Percentiles rank a stretch among this genome's conserved stretches.
These are phyloP conservation scores for Aleiodes leptofemur DNA, from an alignment of 2,888 invertebrate genomes.

Conservation along the genomic window DNA sequence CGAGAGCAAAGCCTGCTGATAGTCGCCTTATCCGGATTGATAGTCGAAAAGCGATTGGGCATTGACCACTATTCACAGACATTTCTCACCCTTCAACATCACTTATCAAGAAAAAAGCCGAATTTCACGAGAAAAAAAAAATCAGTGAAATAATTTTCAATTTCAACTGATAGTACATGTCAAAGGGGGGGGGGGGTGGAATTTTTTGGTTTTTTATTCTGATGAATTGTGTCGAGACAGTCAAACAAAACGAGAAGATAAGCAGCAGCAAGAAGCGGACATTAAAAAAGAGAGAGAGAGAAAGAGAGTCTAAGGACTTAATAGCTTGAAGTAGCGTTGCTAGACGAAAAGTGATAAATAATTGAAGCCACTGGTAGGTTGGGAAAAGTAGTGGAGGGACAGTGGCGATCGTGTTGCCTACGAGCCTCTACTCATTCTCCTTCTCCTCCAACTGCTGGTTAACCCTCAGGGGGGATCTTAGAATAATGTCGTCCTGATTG, in stretches of 20 bases:
- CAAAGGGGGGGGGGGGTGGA: too few species aligned
- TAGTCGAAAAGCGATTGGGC: constrained; percentile 37
- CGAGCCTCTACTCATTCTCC: constrained; percentile 19
- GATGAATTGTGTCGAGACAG: constrained; percentile 43
- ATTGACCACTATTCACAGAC: constrained; percentile 22
- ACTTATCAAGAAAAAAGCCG: constrained; percentile 28
- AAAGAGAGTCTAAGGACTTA: constrained; percentile 30
- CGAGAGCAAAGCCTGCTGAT: constrained; percentile 32
- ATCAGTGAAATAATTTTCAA: too few species aligned
- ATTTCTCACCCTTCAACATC: constrained; percentile 6
- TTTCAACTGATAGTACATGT: background rate
- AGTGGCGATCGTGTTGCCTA: constrained; percentile 66
- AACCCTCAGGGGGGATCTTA: constrained; percentile 50
- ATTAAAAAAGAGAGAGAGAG: background rate
- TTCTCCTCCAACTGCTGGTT: constrained; percentile 20
- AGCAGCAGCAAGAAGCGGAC: background rate
- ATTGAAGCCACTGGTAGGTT: constrained; percentile 64
- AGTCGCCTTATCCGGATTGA: constrained; percentile 71
- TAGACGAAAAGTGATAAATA: constrained; percentile 72
- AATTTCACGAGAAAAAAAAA: background rate
- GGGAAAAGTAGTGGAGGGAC: constrained; percentile 54
- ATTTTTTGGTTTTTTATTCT: constrained; percentile 21
- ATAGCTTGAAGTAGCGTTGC: constrained; percentile 63
- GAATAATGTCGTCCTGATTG: constrained; percentile 50
- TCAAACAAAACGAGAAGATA: constrained; percentile 39